Base-by-base conservation (phyloP, 2,113 vertebrate genomes). In the Aegotheles bennettii region DNA sequence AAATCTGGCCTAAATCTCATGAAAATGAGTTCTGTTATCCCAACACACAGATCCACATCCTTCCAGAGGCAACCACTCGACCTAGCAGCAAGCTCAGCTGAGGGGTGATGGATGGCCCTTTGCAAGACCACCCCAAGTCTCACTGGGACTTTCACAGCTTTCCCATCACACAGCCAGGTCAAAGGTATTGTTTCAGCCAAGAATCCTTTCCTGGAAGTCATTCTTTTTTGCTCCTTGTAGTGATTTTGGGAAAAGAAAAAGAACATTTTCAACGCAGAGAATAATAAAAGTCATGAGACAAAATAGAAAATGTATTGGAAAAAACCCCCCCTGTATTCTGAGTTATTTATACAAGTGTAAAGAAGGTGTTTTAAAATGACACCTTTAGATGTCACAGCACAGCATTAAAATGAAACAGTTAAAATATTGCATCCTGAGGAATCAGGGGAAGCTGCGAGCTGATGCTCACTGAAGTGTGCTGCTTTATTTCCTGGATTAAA, bases 201-300 rank as follows among this genome's bases (percentile, higher is more conserved):
- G 20, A 40, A 53, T n/a, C 83, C 40, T 82, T 38, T n/a, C 16
- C 61, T 29, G 61, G 47, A 75, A 17, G 6, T 11, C 28, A 6
- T 26, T 67, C 6, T 20, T 28, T 59, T 76, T 33, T n/a, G 4
- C 20, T 50, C 36, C 29, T 75, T 40, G 33, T 5, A 33, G 20
- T 9, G 28, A 19, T 61, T 45, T 60, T 3, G 20, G 31, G 5
- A 35, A 65, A 29, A 16, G 21, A n/a, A 50, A 28, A 20, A 2
- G 8, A 35, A 60, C 0, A 0, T 40, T 65, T 67, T 53, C 8
- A 76, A 60, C 20, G 57, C 7, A 23, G 11, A 9, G 4, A 43
- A 35, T 33, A 36, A 33, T 36, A 15, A 35, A 36, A 3, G 33
- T n/a, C 28, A 8, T 29, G 33, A 57, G 50, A 31, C 13, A n/a